Evolutionary conservation across 2,113 vertebrate species (phyloP).

Genomic region (Rafetus swinhoei): DNA sequence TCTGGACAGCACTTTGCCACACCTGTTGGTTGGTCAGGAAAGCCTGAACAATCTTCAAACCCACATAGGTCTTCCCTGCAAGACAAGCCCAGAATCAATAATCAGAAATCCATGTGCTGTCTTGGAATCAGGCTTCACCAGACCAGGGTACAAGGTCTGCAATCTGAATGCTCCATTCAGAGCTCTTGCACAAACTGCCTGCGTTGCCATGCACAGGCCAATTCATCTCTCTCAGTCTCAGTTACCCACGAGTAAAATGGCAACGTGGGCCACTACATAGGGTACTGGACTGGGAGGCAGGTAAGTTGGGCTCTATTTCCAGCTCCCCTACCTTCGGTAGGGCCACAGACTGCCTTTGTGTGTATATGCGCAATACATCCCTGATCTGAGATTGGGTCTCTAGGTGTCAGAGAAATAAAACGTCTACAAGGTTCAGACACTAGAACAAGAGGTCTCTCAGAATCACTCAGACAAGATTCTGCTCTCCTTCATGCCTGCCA

Average conservation of each 20-base stretch:
- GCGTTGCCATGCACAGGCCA: too few species aligned
- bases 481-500: not conserved
- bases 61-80: constrained; percentile 93
- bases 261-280: not conserved
- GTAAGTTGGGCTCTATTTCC: not conserved
- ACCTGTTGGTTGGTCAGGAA: constrained; percentile 81
- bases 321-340: not conserved
- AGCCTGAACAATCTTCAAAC: constrained; percentile 91
- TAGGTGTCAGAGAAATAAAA: not conserved
- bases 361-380: not conserved
- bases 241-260: not conserved
- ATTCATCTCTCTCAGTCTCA: not conserved
- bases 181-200: not conserved
- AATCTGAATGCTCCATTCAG: not conserved
- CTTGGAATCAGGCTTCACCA: constrained; percentile 3
- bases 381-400: not conserved
- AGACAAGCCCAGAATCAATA: constrained; percentile 57
- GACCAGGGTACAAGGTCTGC: not conserved
- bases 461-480: not conserved
- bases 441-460: not conserved
- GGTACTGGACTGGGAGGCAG: not conserved
- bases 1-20: constrained; percentile 65
- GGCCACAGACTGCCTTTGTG: not conserved
- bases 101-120: not conserved
- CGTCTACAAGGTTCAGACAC: not conserved